Conservation (phyloP, 1,140 invertebrate species). For the Portunus trituberculatus region DNA sequence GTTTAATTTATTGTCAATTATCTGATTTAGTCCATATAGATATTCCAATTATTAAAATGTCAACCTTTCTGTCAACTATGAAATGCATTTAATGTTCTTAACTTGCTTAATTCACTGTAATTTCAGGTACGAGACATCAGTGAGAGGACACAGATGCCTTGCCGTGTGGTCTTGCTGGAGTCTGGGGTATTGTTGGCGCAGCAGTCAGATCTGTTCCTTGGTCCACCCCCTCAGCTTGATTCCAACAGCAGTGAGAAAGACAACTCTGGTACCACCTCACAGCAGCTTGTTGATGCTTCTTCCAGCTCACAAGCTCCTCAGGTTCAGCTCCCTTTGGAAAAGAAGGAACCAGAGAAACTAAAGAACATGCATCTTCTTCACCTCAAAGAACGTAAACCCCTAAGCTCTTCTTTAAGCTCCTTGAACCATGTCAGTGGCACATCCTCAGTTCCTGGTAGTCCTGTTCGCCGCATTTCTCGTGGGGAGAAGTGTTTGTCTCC, state of each 20-base stretch:
- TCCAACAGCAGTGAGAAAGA: neutral
- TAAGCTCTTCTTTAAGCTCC: constrained; percentile 69
- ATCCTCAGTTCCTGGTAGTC: constrained; percentile 55
- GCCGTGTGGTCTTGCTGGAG: constrained; percentile 70
- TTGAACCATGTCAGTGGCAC: constrained; percentile 66
- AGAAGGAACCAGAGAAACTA: constrained; percentile 58
- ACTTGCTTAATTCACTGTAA: neutral
- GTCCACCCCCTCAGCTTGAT: constrained; percentile 21
- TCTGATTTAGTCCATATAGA: too few relatives aligned
- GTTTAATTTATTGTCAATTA: too few relatives aligned
- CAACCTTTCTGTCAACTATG: neutral
- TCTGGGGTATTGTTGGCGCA: constrained; percentile 71
- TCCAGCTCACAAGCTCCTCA: constrained; percentile 7
- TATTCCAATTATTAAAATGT: neutral
- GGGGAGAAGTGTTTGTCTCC: constrained; percentile 56
- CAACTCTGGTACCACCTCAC: constrained; percentile 6
- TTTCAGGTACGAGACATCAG: constrained; percentile 69
- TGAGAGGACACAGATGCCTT: constrained; percentile 70
- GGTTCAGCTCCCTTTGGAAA: constrained; percentile 26
- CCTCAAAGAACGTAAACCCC: constrained; percentile 65
- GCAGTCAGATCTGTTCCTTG: constrained; percentile 72
- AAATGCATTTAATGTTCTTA: neutral
- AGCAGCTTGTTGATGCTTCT: constrained; percentile 39
- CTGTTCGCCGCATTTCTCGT: constrained; percentile 13
- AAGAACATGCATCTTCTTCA: constrained; percentile 50